Conservation (phyloP, 2,797 vertebrate species). For the Lepilemur septentrionalis region DNA sequence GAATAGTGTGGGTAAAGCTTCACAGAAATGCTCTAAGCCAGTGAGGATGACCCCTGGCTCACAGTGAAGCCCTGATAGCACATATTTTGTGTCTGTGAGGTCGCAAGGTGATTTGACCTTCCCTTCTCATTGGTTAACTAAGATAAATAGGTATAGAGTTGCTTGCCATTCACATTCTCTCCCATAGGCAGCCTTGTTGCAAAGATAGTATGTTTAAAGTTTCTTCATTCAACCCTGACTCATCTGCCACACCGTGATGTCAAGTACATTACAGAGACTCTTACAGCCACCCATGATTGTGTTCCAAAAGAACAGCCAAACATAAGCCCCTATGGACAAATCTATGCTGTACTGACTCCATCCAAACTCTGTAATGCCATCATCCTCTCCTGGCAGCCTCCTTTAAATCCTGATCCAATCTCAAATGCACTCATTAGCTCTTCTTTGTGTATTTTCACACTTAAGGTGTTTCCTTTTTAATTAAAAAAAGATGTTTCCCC, state of each 20-base stretch:
- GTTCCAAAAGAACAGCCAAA: not conserved
- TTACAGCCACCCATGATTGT: not conserved
- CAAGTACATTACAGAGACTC: not conserved
- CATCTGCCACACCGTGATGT: not conserved
- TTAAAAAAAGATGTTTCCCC: not conserved
- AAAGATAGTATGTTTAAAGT: not conserved
- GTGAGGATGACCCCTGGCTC: not conserved
- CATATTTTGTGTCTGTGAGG: not conserved
- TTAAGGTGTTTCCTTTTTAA: not conserved
- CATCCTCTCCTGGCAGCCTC: not conserved
- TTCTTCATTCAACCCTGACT: not conserved
- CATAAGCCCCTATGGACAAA: not conserved
- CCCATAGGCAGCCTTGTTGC: not conserved
- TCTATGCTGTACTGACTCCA: not conserved
- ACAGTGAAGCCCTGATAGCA: not conserved
- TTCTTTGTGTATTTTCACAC: not conserved
- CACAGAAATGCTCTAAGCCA: not conserved
- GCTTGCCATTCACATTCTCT: not conserved
- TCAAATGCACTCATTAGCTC: not conserved
- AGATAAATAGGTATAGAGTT: not conserved
- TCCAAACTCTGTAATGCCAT: not conserved
- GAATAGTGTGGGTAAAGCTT: not conserved
- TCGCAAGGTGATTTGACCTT: not conserved
- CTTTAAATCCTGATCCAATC: not conserved
- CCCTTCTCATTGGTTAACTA: not conserved